Percentiles rank a stretch among this genome's conserved stretches.
phyloP scores from a whole-genome alignment of 2,113 vertebrate genomes.

The Phrynocephalus versicolor region DNA sequence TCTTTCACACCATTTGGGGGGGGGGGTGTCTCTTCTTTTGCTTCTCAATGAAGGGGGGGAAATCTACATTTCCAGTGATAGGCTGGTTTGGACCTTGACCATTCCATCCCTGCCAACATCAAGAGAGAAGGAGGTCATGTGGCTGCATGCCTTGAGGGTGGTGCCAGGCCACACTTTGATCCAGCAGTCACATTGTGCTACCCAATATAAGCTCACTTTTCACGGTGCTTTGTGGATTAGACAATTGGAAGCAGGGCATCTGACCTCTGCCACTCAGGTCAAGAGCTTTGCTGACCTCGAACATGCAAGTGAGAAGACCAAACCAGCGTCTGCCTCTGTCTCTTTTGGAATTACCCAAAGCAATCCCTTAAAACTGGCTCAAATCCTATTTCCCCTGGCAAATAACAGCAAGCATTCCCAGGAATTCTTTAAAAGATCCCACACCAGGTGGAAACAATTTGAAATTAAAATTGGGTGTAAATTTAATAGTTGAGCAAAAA shows the following conservation, averaged over 20 bases:
- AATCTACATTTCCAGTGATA: not conserved
- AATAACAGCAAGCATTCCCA: not conserved
- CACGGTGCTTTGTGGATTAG: not conserved
- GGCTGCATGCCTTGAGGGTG: too few species aligned
- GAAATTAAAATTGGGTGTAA: not conserved
- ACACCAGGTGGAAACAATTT: not conserved
- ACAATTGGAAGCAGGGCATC: too few species aligned
- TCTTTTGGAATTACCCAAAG: not conserved
- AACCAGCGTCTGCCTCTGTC: not conserved
- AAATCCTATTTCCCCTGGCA: not conserved
- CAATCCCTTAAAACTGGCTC: not conserved
- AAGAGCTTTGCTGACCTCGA: too few species aligned
- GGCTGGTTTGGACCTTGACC: not conserved
- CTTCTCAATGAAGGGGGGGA: not conserved
- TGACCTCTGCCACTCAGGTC: too few species aligned
- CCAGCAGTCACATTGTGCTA: too few species aligned
- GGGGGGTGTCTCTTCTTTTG: not conserved
- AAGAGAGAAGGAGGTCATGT: not conserved
- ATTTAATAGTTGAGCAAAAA: not conserved
- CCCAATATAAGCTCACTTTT: too few species aligned
- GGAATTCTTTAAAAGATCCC: not conserved
- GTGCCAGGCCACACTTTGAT: too few species aligned
- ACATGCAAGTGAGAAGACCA: not conserved
- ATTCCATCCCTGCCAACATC: too few species aligned
- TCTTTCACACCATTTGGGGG: too few species aligned